Percentiles rank a stretch among this genome's conserved stretches.
Conservation (phyloP, 2,797 vertebrate species). For the Pseudopleuronectes americanus region DNA sequence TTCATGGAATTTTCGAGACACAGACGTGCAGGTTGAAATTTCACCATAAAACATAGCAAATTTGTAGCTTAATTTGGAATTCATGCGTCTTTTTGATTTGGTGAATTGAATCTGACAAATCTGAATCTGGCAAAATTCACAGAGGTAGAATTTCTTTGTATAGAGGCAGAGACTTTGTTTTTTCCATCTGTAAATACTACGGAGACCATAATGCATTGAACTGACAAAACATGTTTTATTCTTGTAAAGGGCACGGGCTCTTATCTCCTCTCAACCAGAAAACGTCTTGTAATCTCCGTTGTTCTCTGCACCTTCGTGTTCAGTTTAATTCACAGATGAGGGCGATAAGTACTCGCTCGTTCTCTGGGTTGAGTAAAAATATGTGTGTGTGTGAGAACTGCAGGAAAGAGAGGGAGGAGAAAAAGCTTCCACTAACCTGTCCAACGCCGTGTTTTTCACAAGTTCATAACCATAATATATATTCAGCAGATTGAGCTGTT, state of each 20-base stretch:
- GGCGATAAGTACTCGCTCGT: constrained; percentile 10
- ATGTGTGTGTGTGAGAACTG: constrained; percentile 22
- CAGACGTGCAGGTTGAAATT: background rate
- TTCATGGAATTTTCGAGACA: background rate
- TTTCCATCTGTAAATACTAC: background rate
- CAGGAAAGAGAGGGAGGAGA: background rate
- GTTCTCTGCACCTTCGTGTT: background rate
- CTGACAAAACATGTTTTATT: background rate
- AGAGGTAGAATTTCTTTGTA: too few species aligned
- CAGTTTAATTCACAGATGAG: constrained; percentile 10
- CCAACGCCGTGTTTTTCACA: constrained; percentile 15
- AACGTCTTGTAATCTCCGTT: constrained; percentile 19
- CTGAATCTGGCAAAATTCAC: too few species aligned
- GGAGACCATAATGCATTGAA: background rate
- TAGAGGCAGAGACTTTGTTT: too few species aligned
- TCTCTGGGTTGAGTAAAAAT: constrained; percentile 24
- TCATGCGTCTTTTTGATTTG: background rate
- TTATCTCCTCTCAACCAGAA: constrained; percentile 5
- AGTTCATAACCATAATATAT: constrained; percentile 31
- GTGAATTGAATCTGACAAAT: background rate
- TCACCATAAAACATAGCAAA: background rate
- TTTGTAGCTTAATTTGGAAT: background rate
- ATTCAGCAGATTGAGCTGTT: constrained; percentile 68
- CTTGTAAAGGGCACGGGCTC: constrained; percentile 11
- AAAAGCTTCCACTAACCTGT: constrained; percentile 46